Conservation (phyloP, 2,888 invertebrate genomes). For the Spicauda simplicius region DNA sequence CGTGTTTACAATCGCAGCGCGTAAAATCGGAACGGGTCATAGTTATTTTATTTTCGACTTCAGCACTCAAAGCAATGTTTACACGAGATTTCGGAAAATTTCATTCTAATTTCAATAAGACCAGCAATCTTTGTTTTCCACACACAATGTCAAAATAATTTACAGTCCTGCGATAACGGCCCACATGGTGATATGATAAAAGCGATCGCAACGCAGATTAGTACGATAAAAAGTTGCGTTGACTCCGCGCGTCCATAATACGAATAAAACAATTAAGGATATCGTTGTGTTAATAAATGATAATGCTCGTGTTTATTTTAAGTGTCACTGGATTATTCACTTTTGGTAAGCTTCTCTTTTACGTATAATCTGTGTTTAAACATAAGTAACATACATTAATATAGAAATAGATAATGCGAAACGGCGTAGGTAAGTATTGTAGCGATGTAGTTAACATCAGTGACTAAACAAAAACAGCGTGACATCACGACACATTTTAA, state of each 20-base stretch:
- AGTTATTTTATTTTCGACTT: conserved; percentile 56
- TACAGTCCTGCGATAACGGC: conserved; percentile 67
- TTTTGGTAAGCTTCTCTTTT: conserved; percentile 57
- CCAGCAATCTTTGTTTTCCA: conserved; percentile 54
- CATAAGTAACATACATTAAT: background rate
- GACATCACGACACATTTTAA: conserved; percentile 57
- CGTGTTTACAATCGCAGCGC: conserved; percentile 29
- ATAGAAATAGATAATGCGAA: background rate
- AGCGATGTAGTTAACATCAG: background rate
- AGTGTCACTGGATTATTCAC: conserved; percentile 57
- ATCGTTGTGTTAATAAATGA: conserved; percentile 8
- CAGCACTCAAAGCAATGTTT: conserved; percentile 40
- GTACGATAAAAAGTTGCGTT: conserved; percentile 62
- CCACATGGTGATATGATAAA: conserved; percentile 57
- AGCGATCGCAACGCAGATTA: conserved; percentile 58
- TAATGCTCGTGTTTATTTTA: conserved; percentile 62
- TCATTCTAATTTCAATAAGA: conserved; percentile 41
- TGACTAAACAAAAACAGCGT: conserved; percentile 40
- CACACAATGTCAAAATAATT: conserved; percentile 64
- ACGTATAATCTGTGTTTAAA: background rate
- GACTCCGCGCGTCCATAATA: conserved; percentile 49
- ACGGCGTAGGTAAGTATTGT: background rate
- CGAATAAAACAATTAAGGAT: conserved; percentile 8
- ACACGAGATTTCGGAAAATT: conserved; percentile 46
- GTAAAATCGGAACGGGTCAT: conserved; percentile 43